These are phyloP conservation scores for Xestoiulus laeticollis DNA, from an alignment of 2,888 invertebrate species.

Conservation along the genomic window DNA sequence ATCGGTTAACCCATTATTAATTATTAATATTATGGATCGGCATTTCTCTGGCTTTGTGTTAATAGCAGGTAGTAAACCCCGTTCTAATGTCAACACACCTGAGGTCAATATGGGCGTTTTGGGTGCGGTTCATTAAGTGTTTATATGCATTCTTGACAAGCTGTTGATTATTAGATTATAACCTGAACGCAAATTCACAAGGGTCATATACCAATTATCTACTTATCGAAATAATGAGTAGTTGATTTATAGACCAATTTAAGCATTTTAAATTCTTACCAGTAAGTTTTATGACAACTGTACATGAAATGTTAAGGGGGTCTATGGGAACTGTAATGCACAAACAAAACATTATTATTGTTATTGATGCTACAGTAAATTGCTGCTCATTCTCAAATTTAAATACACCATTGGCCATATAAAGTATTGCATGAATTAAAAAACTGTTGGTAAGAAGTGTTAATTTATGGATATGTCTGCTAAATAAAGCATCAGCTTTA, in stretches of 20 bases:
- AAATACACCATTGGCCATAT: too few species aligned
- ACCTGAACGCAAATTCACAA: background rate
- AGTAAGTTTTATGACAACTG: background rate
- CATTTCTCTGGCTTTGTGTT: constrained; percentile 1
- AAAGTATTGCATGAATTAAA: too few species aligned
- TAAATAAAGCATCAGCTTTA: background rate
- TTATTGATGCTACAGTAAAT: too few species aligned
- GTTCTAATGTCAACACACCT: constrained; percentile 15
- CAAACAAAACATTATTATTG: too few species aligned
- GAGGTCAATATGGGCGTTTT: constrained; percentile 32
- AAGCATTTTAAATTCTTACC: background rate
- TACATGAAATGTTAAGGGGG: background rate
- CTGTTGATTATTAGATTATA: constrained; percentile 13
- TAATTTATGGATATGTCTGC: background rate
- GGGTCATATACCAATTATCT: background rate
- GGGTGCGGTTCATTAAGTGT: constrained; percentile 15
- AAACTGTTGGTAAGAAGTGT: background rate
- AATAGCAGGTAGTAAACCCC: constrained; percentile 34
- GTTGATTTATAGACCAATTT: background rate
- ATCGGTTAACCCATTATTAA: background rate
- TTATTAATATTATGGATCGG: background rate
- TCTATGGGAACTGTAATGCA: too few species aligned
- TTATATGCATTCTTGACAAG: constrained; percentile 27
- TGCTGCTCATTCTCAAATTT: too few species aligned
- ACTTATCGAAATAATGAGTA: background rate